Evolutionary conservation across 2,888 invertebrate species (phyloP).

Genomic region (Orthosia incerta): DNA sequence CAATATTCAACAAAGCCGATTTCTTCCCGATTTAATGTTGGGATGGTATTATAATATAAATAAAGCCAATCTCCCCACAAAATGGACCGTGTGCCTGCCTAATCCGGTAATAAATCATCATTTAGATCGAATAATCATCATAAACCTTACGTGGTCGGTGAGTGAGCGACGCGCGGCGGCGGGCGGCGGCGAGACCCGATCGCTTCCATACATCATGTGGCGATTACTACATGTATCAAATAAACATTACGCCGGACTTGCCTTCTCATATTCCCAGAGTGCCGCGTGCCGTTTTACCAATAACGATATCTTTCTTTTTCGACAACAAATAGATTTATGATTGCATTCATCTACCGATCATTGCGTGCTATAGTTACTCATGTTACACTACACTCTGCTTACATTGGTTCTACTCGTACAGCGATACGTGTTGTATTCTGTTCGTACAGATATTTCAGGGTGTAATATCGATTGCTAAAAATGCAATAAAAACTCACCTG

Average conservation of each 20-base stretch:
- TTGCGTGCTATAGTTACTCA: slow-evolving; percentile 11
- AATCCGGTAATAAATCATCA: slow-evolving; percentile 90
- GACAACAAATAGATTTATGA: slow-evolving; percentile 80
- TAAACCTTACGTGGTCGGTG: slow-evolving; percentile 81
- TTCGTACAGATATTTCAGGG: background rate
- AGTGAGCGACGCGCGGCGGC: slow-evolving; percentile 69
- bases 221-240: slow-evolving; percentile 90
- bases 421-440: background rate
- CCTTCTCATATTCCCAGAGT: slow-evolving; percentile 80
- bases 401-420: background rate
- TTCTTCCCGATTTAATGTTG: slow-evolving; percentile 81
- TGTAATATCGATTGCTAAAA: slow-evolving; percentile 5
- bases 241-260: slow-evolving; percentile 86
- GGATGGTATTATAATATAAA: slow-evolving; percentile 84
- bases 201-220: slow-evolving; percentile 87
- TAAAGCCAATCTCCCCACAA: slow-evolving; percentile 87
- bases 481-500: background rate
- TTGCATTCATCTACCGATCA: slow-evolving; percentile 70
- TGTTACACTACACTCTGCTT: background rate
- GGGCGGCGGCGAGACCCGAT: slow-evolving; percentile 65
- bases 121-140: slow-evolving; percentile 89
- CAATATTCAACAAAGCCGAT: slow-evolving; percentile 80
- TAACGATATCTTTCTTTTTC: slow-evolving; percentile 82
- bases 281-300: slow-evolving; percentile 79
- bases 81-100: slow-evolving; percentile 86